These are phyloP conservation scores for Sphinx pinastri DNA, from an alignment of 2,888 invertebrate genomes.

Conservation along the genomic window DNA sequence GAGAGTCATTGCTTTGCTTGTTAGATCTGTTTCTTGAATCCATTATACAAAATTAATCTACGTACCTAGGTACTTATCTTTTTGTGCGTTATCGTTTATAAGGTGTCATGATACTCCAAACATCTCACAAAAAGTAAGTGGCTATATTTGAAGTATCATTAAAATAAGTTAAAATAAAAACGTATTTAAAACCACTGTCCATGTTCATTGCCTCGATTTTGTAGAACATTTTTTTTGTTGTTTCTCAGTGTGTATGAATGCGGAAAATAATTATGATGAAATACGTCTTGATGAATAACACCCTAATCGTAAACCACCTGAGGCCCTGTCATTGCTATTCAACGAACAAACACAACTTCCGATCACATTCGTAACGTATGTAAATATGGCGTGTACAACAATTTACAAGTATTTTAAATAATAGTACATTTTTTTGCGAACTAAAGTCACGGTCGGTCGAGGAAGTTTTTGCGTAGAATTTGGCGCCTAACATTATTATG, in stretches of 20 bases:
- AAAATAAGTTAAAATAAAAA: too few relatives aligned
- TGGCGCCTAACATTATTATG: constrained; percentile 72
- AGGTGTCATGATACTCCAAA: too few relatives aligned
- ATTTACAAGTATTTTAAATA: constrained; percentile 22
- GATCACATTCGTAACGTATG: constrained; percentile 7
- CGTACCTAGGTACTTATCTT: too few relatives aligned
- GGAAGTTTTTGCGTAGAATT: constrained; percentile 76
- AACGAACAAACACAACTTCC: constrained; percentile 19
- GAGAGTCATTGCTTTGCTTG: too few relatives aligned
- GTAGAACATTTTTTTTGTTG: not conserved
- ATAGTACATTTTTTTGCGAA: constrained; percentile 52
- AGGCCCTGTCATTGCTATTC: constrained; percentile 13
- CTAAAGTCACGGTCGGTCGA: constrained; percentile 77
- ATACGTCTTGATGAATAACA: constrained; percentile 1
- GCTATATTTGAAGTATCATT: too few relatives aligned
- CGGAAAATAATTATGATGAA: constrained; percentile 1
- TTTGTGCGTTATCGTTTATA: too few relatives aligned
- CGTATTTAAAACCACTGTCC: too few relatives aligned
- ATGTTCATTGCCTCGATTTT: too few relatives aligned
- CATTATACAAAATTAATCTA: too few relatives aligned
- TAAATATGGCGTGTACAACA: constrained; percentile 9
- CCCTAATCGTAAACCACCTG: not conserved
- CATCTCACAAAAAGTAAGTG: too few relatives aligned
- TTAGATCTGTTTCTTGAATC: too few relatives aligned
- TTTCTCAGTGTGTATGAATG: too few relatives aligned